phyloP scores from a whole-genome alignment of 2,888 invertebrate genomes.

The Drosophila crucigera region DNA sequence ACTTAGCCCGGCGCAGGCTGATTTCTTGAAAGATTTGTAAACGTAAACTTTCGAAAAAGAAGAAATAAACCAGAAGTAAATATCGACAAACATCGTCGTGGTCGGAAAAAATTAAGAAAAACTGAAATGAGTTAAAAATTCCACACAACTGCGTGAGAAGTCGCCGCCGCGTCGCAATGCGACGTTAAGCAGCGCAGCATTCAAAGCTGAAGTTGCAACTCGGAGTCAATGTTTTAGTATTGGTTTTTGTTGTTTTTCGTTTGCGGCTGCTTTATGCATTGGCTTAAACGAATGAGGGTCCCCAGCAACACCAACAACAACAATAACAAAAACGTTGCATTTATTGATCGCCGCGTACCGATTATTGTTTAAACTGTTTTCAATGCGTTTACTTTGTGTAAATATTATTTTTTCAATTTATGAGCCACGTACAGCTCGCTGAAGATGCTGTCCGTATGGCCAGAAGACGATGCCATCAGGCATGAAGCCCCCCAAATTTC shows the following conservation, averaged over 20 bases:
- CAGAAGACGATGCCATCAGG: constrained; percentile 6
- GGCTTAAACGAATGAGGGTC: constrained; percentile 31
- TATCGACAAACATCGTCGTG: constrained; percentile 71
- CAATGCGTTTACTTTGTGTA: constrained; percentile 81
- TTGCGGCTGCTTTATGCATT: constrained; percentile 51
- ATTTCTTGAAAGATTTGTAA: constrained; percentile 80
- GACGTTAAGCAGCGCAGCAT: constrained; percentile 24
- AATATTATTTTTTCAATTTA: constrained; percentile 83
- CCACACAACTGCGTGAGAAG: constrained; percentile 80
- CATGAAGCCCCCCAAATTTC: not conserved
- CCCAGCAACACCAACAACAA: constrained; percentile 23
- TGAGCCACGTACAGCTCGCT: constrained; percentile 44
- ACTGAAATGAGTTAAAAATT: constrained; percentile 80
- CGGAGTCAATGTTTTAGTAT: constrained; percentile 34
- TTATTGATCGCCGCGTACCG: constrained; percentile 76
- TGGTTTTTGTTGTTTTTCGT: constrained; percentile 27
- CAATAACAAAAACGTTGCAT: constrained; percentile 54
- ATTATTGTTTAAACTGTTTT: constrained; percentile 83
- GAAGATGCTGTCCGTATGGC: constrained; percentile 20
- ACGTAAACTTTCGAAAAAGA: constrained; percentile 76
- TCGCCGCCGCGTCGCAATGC: constrained; percentile 50
- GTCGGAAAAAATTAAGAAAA: constrained; percentile 76
- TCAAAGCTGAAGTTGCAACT: constrained; percentile 19
- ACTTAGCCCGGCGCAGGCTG: constrained; percentile 61
- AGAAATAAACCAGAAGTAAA: constrained; percentile 75